Percentiles rank a stretch among this genome's conserved stretches.
phyloP scores from a whole-genome alignment of 1,140 invertebrate genomes.

The Apis laboriosa region DNA sequence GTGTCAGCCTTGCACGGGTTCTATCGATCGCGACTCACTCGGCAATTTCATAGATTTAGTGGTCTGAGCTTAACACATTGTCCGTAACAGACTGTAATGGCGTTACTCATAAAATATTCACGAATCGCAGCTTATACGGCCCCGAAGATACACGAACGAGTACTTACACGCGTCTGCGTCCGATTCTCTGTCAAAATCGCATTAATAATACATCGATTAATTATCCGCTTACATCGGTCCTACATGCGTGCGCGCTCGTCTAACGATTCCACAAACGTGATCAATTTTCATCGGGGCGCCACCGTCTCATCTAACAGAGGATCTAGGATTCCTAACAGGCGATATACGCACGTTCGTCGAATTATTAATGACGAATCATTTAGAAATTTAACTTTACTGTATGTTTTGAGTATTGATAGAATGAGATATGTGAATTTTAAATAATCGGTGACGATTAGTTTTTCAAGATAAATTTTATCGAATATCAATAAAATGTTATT shows the following conservation, averaged over 20 bases:
- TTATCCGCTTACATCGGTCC: conserved; percentile 55
- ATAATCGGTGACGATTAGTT: too few species aligned
- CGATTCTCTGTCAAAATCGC: conserved; percentile 55
- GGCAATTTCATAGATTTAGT: conserved; percentile 63
- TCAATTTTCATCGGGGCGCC: conserved; percentile 51
- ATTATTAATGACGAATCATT: conserved; percentile 11
- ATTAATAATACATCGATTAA: conserved; percentile 66
- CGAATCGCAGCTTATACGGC: conserved; percentile 39
- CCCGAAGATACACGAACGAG: conserved; percentile 53
- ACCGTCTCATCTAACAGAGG: neutral
- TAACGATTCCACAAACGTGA: conserved; percentile 43
- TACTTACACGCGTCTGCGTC: conserved; percentile 39
- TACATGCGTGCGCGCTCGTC: conserved; percentile 14
- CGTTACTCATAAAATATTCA: conserved; percentile 59
- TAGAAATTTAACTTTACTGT: too few species aligned
- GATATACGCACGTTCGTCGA: conserved; percentile 10
- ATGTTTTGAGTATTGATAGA: neutral
- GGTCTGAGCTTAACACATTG: conserved; percentile 52
- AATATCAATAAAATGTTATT: too few species aligned
- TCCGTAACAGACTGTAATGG: conserved; percentile 57
- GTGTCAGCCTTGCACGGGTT: conserved; percentile 13
- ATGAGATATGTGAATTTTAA: too few species aligned
- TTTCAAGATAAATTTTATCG: too few species aligned
- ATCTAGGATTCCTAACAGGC: conserved; percentile 5
- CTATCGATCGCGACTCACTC: conserved; percentile 46